Evolutionary conservation across 2,888 invertebrate genomes (phyloP), one percentile per base, ranked within the genome.

Genomic region (Euspilapteryx auroguttella): DNA sequence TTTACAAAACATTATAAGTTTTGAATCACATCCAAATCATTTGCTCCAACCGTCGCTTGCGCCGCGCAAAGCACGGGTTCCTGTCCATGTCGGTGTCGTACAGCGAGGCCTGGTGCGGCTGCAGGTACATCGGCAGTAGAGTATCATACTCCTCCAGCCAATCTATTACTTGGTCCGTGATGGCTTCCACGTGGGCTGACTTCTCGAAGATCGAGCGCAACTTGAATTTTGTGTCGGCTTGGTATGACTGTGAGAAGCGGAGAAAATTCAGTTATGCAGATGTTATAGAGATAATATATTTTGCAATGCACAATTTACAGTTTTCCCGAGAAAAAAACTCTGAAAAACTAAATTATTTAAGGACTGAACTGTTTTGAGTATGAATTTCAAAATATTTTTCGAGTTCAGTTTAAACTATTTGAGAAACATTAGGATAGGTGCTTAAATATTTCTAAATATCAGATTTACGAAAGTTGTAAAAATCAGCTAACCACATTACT

Each of bases 131-230:
- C 0, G 68, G 61, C 2, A 68, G 38, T 1, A 63, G 34, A 0
- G 50, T 32, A 2, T 68, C 64, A 32, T 68, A 53, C 2, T 58
- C 56, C 0, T 56, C 47, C 0, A 71, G 37, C 73, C 73, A 73
- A 3, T 61, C 58, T 2, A 73, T 43, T 0, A 73, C 57, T 35
- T 55, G 66, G 4, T 62, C 55, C 0, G 55, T 55, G 9, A 71
- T 64, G 1, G 59, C 56, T 30, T 57, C 59, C 3, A 61, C 41
- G 28, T 71, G 14, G n/a, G 57, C 49, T 0, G 65, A 56, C 14
- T 54, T 54, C 27, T 59, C 54, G 32, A 66, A 59, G 7, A 48
- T 53, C 1, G 50, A 45, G 10, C 49, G 55, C n/a, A 64, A 42
- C 3, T 37, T 32, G 8, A 40, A 17, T 22, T 44, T 49, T 0